Conservation (phyloP, 2,888 invertebrate species). For the Mythimna pallens region DNA sequence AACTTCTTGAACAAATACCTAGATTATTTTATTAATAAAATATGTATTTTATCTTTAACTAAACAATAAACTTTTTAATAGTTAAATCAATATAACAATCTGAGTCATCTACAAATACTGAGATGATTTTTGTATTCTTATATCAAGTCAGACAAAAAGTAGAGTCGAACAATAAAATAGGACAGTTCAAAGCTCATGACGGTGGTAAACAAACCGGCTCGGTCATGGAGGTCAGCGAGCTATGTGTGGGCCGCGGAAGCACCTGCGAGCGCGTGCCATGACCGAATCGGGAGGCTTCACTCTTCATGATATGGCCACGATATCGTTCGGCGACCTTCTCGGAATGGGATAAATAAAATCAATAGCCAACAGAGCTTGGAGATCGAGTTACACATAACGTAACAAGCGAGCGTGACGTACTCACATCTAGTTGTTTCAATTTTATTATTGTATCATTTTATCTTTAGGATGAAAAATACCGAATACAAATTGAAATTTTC, state of each 20-base stretch:
- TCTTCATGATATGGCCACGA: conserved; percentile 36
- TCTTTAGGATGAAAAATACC: conserved; percentile 3
- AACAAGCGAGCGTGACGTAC: conserved; percentile 13
- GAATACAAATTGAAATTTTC: background rate
- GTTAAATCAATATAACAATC: background rate
- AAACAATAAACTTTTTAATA: background rate
- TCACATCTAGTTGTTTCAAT: conserved; percentile 2
- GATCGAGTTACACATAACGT: conserved; percentile 18
- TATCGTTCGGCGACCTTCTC: conserved; percentile 47
- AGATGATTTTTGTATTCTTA: conserved; percentile 19
- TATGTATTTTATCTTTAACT: background rate
- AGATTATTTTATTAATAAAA: too few species aligned
- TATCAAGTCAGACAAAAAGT: conserved; percentile 17
- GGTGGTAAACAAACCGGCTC: conserved; percentile 63
- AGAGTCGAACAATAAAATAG: conserved; percentile 30
- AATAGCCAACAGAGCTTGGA: conserved; percentile 20
- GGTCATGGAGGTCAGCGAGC: conserved; percentile 70
- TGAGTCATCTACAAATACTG: background rate
- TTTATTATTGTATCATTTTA: conserved; percentile 16
- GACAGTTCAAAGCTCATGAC: conserved; percentile 44
- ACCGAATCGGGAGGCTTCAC: conserved; percentile 59
- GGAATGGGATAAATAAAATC: conserved; percentile 40
- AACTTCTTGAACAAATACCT: background rate
- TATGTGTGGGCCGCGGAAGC: conserved; percentile 77
- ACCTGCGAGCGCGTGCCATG: conserved; percentile 76